Conservation (phyloP, 2,797 vertebrate species). For the Anguilla megastoma region DNA sequence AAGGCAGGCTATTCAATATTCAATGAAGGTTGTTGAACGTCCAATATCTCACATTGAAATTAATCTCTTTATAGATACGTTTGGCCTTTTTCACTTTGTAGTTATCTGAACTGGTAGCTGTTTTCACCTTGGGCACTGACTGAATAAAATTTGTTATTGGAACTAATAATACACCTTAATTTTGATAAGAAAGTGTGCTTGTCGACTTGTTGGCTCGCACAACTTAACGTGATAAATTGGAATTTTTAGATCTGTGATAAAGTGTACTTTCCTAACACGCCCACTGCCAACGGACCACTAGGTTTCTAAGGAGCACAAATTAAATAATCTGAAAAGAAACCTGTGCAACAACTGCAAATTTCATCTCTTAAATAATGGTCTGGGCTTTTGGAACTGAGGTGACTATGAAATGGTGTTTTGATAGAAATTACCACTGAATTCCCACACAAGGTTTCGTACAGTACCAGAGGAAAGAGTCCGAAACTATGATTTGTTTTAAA, state of each 20-base stretch:
- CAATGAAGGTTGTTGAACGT: constrained; percentile 61
- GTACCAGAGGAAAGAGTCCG: constrained; percentile 20
- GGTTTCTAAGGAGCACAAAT: constrained; percentile 56
- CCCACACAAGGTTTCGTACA: constrained; percentile 38
- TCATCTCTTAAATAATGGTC: constrained; percentile 65
- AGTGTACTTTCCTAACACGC: constrained; percentile 47
- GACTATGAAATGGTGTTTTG: constrained; percentile 50
- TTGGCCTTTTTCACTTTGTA: constrained; percentile 23
- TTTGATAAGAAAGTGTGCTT: constrained; percentile 14
- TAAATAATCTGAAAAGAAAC: constrained; percentile 58
- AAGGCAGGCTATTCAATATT: constrained; percentile 40
- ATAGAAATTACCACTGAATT: constrained; percentile 53
- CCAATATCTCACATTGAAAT: constrained; percentile 43
- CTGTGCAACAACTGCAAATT: constrained; percentile 65
- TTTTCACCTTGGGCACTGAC: constrained; percentile 50
- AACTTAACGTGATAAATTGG: constrained; percentile 22
- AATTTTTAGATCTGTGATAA: constrained; percentile 29
- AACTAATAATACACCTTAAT: constrained; percentile 15
- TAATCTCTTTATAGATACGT: constrained; percentile 50
- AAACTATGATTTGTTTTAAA: constrained; percentile 30
- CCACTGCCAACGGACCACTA: constrained; percentile 44
- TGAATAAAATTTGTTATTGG: constrained; percentile 35
- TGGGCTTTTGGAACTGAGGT: constrained; percentile 49
- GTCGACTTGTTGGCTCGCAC: neutral
- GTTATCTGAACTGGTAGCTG: constrained; percentile 22